These are phyloP conservation scores for Samia ricini DNA, from an alignment of 1,140 invertebrate genomes.

Conservation along the genomic window DNA sequence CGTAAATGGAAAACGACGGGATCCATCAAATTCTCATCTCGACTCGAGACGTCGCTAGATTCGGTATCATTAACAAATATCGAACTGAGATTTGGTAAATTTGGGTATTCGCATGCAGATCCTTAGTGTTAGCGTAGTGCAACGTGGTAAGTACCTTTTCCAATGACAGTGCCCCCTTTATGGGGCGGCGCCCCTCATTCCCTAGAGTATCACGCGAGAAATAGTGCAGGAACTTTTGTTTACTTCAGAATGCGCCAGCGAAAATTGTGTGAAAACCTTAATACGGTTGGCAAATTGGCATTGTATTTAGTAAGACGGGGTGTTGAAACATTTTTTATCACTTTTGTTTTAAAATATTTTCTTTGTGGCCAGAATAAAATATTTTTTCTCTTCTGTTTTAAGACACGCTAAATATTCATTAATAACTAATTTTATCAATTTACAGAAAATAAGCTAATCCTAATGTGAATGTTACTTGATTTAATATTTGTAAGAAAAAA, in stretches of 20 bases:
- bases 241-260: conserved; percentile 25
- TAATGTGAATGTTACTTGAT: no score
- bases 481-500: no score
- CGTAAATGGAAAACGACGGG: conserved; percentile 25
- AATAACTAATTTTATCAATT: no score
- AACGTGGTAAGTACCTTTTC: conserved; percentile 27
- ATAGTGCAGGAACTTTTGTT: conserved; percentile 23
- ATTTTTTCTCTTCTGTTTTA: no score
- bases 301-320: conserved; percentile 1
- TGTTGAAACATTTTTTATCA: background rate
- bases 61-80: conserved; percentile 33
- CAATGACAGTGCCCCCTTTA: conserved; percentile 25
- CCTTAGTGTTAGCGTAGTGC: conserved; percentile 27
- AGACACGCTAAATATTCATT: no score
- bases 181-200: conserved; percentile 7
- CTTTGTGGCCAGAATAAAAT: no score
- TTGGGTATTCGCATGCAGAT: conserved; percentile 43
- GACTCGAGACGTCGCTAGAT: conserved; percentile 22
- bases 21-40: conserved; percentile 38
- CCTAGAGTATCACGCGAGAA: conserved; percentile 12
- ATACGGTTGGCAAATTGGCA: conserved; percentile 20
- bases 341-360: background rate
- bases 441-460: no score
- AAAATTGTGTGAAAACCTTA: conserved; percentile 26
- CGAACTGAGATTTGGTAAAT: conserved; percentile 40